Percentiles rank a stretch among this genome's conserved stretches.
phyloP scores from a whole-genome alignment of 2,888 invertebrate genomes.

The Neria commutata region DNA sequence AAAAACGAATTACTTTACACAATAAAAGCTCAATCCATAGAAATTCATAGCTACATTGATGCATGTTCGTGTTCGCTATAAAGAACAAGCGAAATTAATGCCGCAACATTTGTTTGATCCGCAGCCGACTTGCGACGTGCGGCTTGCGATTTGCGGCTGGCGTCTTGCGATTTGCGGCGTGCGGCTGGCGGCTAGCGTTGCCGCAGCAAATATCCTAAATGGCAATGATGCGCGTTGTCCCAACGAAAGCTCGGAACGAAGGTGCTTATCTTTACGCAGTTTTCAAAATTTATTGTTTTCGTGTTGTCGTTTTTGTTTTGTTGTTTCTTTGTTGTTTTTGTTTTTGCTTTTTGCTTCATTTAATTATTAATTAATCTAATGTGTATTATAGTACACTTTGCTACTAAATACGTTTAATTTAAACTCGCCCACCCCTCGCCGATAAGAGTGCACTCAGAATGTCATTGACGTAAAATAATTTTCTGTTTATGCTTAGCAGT shows the following conservation, averaged over 20 bases:
- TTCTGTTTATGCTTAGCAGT: conserved; percentile 51
- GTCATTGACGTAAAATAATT: conserved; percentile 58
- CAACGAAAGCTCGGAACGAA: conserved; percentile 49
- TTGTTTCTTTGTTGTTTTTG: conserved; percentile 38
- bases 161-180: background rate
- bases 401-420: conserved; percentile 44
- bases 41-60: conserved; percentile 42
- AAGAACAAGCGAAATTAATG: conserved; percentile 30
- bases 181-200: too few relatives aligned
- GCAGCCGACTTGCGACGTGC: background rate
- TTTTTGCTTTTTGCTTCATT: conserved; percentile 36
- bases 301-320: conserved; percentile 27
- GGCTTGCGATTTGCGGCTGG: background rate
- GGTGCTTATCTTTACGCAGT: conserved; percentile 28
- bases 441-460: conserved; percentile 62
- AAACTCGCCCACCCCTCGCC: conserved; percentile 63
- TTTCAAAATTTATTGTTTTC: background rate
- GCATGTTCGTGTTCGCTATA: too few relatives aligned
- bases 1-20: too few relatives aligned
- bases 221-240: conserved; percentile 54
- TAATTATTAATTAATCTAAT: conserved; percentile 28
- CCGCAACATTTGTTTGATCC: too few relatives aligned
- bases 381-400: too few relatives aligned
- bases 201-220: conserved; percentile 34
- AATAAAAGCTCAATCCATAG: conserved; percentile 37